Evolutionary conservation across 1,140 invertebrate species (phyloP).

Genomic region (Drosophila simulans): DNA sequence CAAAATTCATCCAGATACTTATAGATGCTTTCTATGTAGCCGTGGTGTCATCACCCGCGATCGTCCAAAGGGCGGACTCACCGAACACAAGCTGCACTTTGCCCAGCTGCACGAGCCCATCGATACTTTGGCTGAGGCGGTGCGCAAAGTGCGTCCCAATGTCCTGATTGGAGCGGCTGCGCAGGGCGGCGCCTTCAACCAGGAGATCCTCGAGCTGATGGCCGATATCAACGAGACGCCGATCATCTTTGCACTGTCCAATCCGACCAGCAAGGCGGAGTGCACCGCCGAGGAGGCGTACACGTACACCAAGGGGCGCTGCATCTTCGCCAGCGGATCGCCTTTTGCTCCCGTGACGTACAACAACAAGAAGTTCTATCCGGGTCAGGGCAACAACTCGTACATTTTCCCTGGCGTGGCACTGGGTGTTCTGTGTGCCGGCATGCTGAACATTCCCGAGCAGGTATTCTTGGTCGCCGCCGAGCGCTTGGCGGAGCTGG

Average conservation of each 20-base stretch:
- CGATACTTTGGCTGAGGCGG: slow-evolving; percentile 91
- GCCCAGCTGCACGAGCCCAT: slow-evolving; percentile 91
- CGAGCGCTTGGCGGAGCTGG: slow-evolving; percentile 92
- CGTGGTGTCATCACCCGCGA: slow-evolving; percentile 91
- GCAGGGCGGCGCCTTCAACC: slow-evolving; percentile 94
- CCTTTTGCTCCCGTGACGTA: slow-evolving; percentile 93
- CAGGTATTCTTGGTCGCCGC: slow-evolving; percentile 95
- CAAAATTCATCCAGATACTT: slow-evolving; percentile 36
- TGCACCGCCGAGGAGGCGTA: slow-evolving; percentile 98
- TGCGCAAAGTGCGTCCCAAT: slow-evolving; percentile 92
- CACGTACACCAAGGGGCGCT: slow-evolving; percentile 89
- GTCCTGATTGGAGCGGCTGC: slow-evolving; percentile 97
- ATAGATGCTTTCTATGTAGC: slow-evolving; percentile 90
- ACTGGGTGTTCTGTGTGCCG: slow-evolving; percentile 92
- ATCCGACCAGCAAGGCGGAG: slow-evolving; percentile 98
- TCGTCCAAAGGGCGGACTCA: slow-evolving; percentile 88
- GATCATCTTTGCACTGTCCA: slow-evolving; percentile 97
- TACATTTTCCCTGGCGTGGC: slow-evolving; percentile 98
- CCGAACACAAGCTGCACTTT: slow-evolving; percentile 91
- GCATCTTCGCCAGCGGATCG: slow-evolving; percentile 96
- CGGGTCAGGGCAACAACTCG: slow-evolving; percentile 98
- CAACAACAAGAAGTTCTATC: slow-evolving; percentile 91
- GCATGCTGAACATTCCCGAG: slow-evolving; percentile 94
- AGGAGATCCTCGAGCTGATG: slow-evolving; percentile 94
- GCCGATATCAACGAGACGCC: slow-evolving; percentile 87